Evolutionary conservation across 1,140 invertebrate genomes (phyloP).

Genomic region (Pseudomyrmex pallidus): DNA sequence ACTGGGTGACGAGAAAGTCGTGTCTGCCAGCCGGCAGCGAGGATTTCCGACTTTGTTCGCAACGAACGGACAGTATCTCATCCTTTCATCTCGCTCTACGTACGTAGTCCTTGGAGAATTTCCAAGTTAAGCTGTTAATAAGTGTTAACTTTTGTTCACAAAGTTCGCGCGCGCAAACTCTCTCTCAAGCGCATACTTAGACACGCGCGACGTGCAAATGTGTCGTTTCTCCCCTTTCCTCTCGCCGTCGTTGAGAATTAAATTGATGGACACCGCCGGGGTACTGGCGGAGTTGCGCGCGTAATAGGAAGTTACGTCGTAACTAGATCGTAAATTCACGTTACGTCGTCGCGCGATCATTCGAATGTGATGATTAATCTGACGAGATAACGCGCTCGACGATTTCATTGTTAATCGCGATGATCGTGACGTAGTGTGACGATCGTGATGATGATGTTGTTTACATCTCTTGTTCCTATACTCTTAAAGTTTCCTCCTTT

Average conservation of each 20-base stretch:
- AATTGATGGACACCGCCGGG: constrained; percentile 49
- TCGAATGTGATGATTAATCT: constrained; percentile 45
- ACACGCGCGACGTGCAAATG: constrained; percentile 33
- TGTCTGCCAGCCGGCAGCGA: neutral
- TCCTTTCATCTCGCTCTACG: neutral
- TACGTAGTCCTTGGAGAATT: constrained; percentile 4
- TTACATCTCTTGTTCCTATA: too few species aligned
- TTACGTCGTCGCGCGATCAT: constrained; percentile 36
- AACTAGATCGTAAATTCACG: constrained; percentile 42
- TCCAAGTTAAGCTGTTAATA: constrained; percentile 46
- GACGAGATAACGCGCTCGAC: neutral
- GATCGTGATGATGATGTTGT: constrained; percentile 26
- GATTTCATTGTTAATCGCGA: constrained; percentile 37
- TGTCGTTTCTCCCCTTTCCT: constrained; percentile 9
- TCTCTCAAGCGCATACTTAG: constrained; percentile 13
- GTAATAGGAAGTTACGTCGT: constrained; percentile 46
- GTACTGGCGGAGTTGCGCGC: constrained; percentile 19
- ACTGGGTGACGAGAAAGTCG: constrained; percentile 47
- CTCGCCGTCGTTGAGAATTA: constrained; percentile 17
- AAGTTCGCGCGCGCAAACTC: constrained; percentile 9
- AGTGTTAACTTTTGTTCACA: constrained; percentile 32
- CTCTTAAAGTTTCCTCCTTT: neutral
- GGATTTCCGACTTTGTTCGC: constrained; percentile 23
- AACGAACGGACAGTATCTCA: neutral
- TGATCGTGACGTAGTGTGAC: neutral